Evolutionary conservation across 2,888 invertebrate species (phyloP).

Genomic region (Meliscaeva auricollis): DNA sequence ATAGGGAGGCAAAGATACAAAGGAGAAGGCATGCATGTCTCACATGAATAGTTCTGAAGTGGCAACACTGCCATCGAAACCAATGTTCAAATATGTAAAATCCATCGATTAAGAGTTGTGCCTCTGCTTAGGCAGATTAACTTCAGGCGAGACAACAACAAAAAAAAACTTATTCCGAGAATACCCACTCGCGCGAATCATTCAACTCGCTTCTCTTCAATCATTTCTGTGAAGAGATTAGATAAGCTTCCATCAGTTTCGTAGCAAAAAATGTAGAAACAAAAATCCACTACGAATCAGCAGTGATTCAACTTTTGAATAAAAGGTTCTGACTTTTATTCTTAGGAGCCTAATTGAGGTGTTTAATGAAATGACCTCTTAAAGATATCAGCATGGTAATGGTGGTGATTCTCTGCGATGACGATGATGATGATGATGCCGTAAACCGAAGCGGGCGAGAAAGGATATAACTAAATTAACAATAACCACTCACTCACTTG

Average conservation of each 20-base stretch:
- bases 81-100: too few species aligned
- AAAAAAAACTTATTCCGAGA: not conserved
- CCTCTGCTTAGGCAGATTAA: conserved; percentile 35
- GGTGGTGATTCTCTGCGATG: conserved; percentile 6
- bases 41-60: too few species aligned
- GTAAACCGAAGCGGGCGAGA: not conserved
- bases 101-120: conserved; percentile 51
- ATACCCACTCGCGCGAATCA: conserved; percentile 36
- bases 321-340: conserved; percentile 61
- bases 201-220: conserved; percentile 31
- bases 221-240: conserved; percentile 46
- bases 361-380: conserved; percentile 71
- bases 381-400: conserved; percentile 5
- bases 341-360: conserved; percentile 67
- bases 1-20: too few species aligned
- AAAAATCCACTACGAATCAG: not conserved
- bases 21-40: too few species aligned
- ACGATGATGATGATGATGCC: not conserved
- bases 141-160: not conserved
- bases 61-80: too few species aligned
- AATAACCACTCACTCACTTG: conserved; percentile 65
- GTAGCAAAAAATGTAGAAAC: not conserved
- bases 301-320: conserved; percentile 41
- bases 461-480: conserved; percentile 61
- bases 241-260: conserved; percentile 50